Percentiles rank a stretch among this genome's conserved stretches.
These are phyloP conservation scores for Marisa cornuarietis DNA, from an alignment of 1,140 invertebrate species.

Conservation along the genomic window DNA sequence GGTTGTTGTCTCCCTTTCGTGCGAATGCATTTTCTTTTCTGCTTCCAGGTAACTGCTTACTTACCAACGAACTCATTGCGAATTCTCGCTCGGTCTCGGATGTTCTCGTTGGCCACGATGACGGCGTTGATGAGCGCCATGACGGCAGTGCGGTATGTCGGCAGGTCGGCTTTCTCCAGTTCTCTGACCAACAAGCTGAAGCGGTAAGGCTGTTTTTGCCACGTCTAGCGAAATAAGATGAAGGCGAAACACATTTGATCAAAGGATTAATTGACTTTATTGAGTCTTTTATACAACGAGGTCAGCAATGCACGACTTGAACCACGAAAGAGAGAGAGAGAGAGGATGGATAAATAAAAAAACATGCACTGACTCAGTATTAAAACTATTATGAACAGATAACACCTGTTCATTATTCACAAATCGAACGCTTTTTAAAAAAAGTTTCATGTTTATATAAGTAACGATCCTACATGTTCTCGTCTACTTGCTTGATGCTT, in stretches of 20 bases:
- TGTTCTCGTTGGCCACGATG: constrained; percentile 86
- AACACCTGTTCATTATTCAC: too few relatives aligned
- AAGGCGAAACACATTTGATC: neutral
- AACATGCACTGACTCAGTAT: too few relatives aligned
- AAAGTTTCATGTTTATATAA: too few relatives aligned
- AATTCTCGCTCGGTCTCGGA: constrained; percentile 86
- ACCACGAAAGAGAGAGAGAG: constrained; percentile 1
- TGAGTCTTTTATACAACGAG: neutral
- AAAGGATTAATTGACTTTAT: neutral
- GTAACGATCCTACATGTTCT: too few relatives aligned
- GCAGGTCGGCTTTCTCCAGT: constrained; percentile 78
- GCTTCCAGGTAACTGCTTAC: constrained; percentile 36
- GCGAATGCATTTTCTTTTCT: too few relatives aligned
- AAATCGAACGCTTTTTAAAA: too few relatives aligned
- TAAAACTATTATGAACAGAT: too few relatives aligned
- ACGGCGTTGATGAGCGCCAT: constrained; percentile 95
- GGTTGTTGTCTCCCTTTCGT: too few relatives aligned
- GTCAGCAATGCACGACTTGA: neutral
- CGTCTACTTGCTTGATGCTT: too few relatives aligned
- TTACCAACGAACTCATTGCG: constrained; percentile 95
- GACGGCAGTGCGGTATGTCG: constrained; percentile 89
- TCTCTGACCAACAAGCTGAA: constrained; percentile 88
- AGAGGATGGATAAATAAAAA: neutral
- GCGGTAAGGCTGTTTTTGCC: constrained; percentile 75
- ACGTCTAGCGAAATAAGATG: constrained; percentile 43